Base-by-base conservation (phyloP, 2,797 vertebrate genomes). In the Spheniscus humboldti region DNA sequence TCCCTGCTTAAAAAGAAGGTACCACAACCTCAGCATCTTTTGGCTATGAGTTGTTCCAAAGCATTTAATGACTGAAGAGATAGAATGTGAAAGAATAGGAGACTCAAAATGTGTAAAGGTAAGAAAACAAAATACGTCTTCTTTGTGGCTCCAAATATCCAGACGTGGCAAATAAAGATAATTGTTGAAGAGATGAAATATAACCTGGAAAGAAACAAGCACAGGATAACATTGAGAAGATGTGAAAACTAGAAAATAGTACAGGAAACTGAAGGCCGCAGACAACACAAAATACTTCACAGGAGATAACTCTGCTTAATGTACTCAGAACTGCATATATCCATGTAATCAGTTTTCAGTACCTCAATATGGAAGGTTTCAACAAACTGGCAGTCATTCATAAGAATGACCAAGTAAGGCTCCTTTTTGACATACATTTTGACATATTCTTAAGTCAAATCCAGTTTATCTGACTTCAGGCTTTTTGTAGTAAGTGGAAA, bases 41-140 rank as follows among this genome's bases (percentile, higher is more conserved):
- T 66, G 19, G 15, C 12, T 63, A n/a, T 0, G 0, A 69, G 39
- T 63, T 73, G 4, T 60, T 79, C 64, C 3, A 56, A 59, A 2
- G 1, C 4, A 25, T 53, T 88, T 47, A 47, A 63, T 67, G n/a
- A 39, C 68, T 37, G 23, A 92, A 62, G 39, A 83, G 2, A 17
- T 13, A 28, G 3, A 20, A 28, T 56, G 67, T 23, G 27, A 86
- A 78, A 57, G 17, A 81, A 47, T 9, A 41, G n/a, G 9, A 69
- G 28, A 69, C 13, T 73, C 9, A 27, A 80, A 66, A 68, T 31
- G 3, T 30, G 33, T 30, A 47, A 88, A 86, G 41, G 18, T 48
- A 86, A 63, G 9, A 45, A 83, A 83, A 53, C 0, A 90, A 76
- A 57, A 60, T 4, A 3, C 7, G 30, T 63, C 3, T 50, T 5